phyloP scores from a whole-genome alignment of 2,888 invertebrate species.

The Brachyopa scutellaris region DNA sequence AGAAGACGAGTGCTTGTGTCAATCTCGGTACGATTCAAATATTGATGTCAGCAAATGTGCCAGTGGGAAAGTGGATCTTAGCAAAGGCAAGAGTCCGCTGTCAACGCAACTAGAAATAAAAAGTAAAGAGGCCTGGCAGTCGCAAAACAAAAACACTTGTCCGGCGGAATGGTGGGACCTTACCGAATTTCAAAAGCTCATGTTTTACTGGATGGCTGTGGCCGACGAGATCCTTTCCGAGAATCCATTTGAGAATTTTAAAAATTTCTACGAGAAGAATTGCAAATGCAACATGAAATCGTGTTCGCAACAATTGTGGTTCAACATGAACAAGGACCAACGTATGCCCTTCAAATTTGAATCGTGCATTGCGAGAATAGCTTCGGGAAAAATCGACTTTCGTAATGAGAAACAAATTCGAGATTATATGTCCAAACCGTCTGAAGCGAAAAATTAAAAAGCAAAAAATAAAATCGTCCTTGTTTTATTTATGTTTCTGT shows the following conservation, averaged over 20 bases:
- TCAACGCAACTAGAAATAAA: background rate
- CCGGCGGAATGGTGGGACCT: background rate
- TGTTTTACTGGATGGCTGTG: slow-evolving; percentile 9
- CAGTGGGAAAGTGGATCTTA: background rate
- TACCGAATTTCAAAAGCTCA: background rate
- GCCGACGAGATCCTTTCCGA: slow-evolving; percentile 2
- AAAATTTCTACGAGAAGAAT: background rate
- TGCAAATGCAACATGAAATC: background rate
- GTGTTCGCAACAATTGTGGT: background rate
- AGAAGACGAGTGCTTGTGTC: too few relatives aligned
- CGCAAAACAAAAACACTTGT: background rate
- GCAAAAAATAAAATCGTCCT: too few relatives aligned
- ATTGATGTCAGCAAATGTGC: too few relatives aligned
- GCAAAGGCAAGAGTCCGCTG: background rate
- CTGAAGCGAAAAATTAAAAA: background rate
- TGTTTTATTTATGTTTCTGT: too few relatives aligned
- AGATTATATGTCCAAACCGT: background rate
- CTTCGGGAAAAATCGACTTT: slow-evolving; percentile 9
- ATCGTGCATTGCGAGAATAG: slow-evolving; percentile 15
- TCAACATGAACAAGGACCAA: background rate
- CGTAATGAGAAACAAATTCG: slow-evolving; percentile 3
- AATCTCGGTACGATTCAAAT: too few relatives aligned
- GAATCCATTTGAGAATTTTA: slow-evolving; percentile 26
- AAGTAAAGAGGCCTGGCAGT: background rate
- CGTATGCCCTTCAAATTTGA: slow-evolving; percentile 23